Percentiles rank a stretch among this genome's conserved stretches.
Conservation (phyloP, 2,888 invertebrate species). For the Neoitamus cyanurus region DNA sequence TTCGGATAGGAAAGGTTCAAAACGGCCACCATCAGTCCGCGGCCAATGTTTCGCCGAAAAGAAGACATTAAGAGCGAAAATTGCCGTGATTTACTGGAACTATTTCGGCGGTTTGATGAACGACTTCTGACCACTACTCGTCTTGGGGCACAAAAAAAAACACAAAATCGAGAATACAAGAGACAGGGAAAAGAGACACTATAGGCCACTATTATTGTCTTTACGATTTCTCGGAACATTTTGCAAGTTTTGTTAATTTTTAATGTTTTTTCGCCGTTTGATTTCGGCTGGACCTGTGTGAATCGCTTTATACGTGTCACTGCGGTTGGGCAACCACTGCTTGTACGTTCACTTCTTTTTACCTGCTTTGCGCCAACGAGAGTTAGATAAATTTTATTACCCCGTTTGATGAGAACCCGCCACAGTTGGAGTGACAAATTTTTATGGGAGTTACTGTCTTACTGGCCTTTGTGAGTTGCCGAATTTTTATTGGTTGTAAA, state of each 20-base stretch:
- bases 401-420: not conserved
- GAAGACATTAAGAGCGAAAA: slow-evolving; percentile 31
- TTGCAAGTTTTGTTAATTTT: slow-evolving; percentile 2
- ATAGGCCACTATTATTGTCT: slow-evolving; percentile 20
- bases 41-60: slow-evolving; percentile 35
- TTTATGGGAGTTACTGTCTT: not conserved
- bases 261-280: not conserved
- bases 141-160: not conserved
- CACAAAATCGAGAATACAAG: not conserved
- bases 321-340: not conserved
- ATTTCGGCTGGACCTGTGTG: not conserved
- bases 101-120: slow-evolving; percentile 39
- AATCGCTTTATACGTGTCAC: not conserved
- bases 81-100: slow-evolving; percentile 8
- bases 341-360: not conserved
- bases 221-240: slow-evolving; percentile 28
- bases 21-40: not conserved
- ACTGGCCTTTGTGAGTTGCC: not conserved
- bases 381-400: not conserved
- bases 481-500: slow-evolving; percentile 1
- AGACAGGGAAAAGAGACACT: not conserved
- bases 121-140: slow-evolving; percentile 36
- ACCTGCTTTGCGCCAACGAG: not conserved
- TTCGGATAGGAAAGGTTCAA: not conserved
- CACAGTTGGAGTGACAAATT: not conserved